A percentile compares a stretch with the other conserved stretches of the same genome.
phyloP scores from a whole-genome alignment of 1,140 invertebrate genomes.

The Lordiphosa stackelbergi region DNA sequence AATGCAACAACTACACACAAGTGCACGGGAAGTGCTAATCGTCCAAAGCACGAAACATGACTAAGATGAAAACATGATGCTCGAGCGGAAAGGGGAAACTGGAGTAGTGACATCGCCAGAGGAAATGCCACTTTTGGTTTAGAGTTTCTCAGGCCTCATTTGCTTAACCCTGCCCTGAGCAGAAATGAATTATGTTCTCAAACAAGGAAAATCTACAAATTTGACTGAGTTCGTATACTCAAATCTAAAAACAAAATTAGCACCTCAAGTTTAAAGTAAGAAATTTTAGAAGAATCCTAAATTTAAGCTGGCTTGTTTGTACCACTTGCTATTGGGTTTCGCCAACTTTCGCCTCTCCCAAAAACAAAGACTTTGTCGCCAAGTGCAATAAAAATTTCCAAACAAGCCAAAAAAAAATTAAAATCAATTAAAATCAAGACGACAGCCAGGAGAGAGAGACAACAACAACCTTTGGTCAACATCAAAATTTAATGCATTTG shows the following conservation, averaged over 20 bases:
- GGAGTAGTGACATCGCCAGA: no score
- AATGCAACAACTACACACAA: constrained; percentile 41
- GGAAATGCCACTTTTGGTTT: no score
- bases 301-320: no score
- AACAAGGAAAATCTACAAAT: no score
- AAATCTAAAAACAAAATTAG: no score
- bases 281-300: no score
- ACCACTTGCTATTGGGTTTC: background rate
- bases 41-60: constrained; percentile 56
- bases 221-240: no score
- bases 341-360: constrained; percentile 43
- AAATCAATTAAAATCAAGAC: constrained; percentile 74
- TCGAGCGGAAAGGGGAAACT: constrained; percentile 2
- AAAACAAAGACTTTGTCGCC: constrained; percentile 47
- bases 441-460: constrained; percentile 35
- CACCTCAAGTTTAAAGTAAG: no score
- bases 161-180: no score
- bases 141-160: no score
- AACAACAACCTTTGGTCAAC: constrained; percentile 56
- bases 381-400: constrained; percentile 27
- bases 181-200: background rate
- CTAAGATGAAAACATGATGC: constrained; percentile 12
- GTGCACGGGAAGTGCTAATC: constrained; percentile 64
- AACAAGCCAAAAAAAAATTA: constrained; percentile 25
- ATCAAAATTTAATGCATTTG: constrained; percentile 71